A percentile compares a stretch with the other conserved stretches of the same genome.
These are phyloP conservation scores for Haliclona indistincta DNA, from an alignment of 37 sponge, comb jelly and placozoan genomes.

Conservation along the genomic window DNA sequence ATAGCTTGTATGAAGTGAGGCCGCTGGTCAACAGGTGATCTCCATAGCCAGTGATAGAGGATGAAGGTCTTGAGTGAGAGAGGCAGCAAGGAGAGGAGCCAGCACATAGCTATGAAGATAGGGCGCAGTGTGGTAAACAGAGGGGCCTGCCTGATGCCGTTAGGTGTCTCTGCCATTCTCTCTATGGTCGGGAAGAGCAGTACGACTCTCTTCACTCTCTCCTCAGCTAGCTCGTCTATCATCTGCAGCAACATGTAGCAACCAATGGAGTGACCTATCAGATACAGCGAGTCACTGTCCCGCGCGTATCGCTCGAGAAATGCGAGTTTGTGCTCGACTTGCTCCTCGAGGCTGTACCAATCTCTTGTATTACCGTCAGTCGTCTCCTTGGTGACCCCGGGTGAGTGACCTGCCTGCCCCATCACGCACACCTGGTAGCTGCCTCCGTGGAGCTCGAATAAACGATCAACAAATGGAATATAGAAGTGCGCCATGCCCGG, in stretches of 20 bases:
- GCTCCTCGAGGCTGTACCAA: constrained; percentile 72
- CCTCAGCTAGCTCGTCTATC: constrained; percentile 33
- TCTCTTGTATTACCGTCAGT: constrained; percentile 5
- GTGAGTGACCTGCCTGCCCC: constrained; percentile 84
- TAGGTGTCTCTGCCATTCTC: constrained; percentile 52
- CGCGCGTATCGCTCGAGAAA: constrained; percentile 36
- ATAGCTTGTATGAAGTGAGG: constrained; percentile 23
- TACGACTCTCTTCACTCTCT: constrained; percentile 39
- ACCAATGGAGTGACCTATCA: constrained; percentile 88
- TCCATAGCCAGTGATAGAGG: constrained; percentile 19
- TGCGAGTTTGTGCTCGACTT: constrained; percentile 80
- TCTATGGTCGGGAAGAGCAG: constrained; percentile 81
- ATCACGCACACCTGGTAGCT: constrained; percentile 48
- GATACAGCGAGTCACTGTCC: constrained; percentile 19
- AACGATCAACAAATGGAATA: constrained; percentile 55
- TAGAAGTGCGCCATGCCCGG: constrained; percentile 80
- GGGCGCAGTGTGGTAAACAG: constrained; percentile 30
- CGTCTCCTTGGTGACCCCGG: constrained; percentile 18
- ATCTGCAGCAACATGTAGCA: constrained; percentile 73
- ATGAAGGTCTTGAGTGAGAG: not conserved
- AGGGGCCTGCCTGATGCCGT: constrained; percentile 25
- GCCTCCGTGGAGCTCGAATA: constrained; percentile 46
- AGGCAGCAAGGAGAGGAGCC: constrained; percentile 25
- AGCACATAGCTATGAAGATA: constrained; percentile 12
- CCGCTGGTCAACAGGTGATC: constrained; percentile 29